Conservation (phyloP, 2,797 vertebrate genomes). For the Argya squamiceps region DNA sequence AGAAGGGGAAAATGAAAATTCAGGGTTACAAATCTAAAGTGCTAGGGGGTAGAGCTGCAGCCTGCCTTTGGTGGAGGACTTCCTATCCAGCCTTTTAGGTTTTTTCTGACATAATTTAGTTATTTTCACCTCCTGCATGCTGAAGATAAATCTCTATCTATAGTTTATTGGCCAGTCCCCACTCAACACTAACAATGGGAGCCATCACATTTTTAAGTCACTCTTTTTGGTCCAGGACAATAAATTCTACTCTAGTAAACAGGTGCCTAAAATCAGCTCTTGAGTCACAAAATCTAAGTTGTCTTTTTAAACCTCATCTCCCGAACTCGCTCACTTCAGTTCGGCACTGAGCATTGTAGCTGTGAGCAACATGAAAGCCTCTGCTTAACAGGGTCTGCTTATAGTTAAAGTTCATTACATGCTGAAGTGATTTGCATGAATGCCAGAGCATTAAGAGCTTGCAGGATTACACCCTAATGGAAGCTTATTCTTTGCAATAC, state of each 20-base stretch:
- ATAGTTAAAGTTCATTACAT: not conserved
- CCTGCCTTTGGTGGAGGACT: not conserved
- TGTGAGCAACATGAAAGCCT: fast-evolving
- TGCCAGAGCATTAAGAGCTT: not conserved
- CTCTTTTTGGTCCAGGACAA: not conserved
- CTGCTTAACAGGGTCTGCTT: not conserved
- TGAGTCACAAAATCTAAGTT: not conserved
- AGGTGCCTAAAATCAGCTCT: not conserved
- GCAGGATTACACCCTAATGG: constrained; percentile 5
- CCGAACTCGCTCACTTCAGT: not conserved
- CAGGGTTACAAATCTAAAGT: not conserved
- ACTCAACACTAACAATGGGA: fast-evolving
- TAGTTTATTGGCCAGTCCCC: not conserved
- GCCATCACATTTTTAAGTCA: not conserved
- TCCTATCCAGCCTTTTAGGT: not conserved
- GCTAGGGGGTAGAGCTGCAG: not conserved
- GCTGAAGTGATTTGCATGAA: constrained; percentile 13
- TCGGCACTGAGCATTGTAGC: not conserved
- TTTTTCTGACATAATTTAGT: not conserved
- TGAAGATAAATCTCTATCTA: not conserved
- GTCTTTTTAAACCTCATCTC: not conserved
- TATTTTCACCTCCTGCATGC: not conserved
- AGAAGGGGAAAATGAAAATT: not conserved
- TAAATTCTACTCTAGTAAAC: not conserved
- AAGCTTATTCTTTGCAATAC: constrained; percentile 7